Evolutionary conservation across 1,140 invertebrate genomes (phyloP).

Genomic region (Triops longicaudatus): DNA sequence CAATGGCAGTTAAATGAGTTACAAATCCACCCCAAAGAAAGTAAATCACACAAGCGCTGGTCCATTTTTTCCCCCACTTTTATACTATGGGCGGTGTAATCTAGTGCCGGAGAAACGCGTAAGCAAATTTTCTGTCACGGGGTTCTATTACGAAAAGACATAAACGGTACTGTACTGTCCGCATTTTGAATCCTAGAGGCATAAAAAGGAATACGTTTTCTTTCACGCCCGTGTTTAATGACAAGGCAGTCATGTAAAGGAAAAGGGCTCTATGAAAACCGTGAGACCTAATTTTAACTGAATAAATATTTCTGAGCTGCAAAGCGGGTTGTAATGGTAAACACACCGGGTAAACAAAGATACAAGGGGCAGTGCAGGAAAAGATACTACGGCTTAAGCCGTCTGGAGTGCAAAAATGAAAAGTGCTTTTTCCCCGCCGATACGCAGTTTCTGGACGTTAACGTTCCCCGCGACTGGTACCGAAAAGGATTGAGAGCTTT

Average conservation of each 20-base stretch:
- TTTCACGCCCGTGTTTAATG: no score
- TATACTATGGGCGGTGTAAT: neutral
- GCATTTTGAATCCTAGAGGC: no score
- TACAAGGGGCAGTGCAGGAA: no score
- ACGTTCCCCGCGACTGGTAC: constrained; percentile 1
- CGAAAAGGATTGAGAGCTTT: constrained; percentile 1
- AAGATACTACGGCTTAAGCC: no score
- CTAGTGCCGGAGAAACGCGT: neutral
- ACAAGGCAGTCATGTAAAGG: neutral
- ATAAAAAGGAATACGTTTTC: no score
- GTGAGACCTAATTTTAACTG: neutral
- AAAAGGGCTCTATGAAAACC: constrained; percentile 5
- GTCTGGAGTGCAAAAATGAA: neutral
- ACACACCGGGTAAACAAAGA: no score
- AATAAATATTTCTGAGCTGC: neutral
- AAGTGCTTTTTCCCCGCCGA: neutral
- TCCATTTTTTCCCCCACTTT: neutral
- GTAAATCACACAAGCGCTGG: neutral
- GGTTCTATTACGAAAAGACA: neutral
- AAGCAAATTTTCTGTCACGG: neutral
- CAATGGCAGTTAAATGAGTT: neutral
- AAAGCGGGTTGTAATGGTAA: neutral
- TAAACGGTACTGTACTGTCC: neutral
- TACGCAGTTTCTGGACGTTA: neutral
- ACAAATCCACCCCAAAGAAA: neutral